phyloP scores from a whole-genome alignment of 2,797 vertebrate species.

The Coendou prehensilis region DNA sequence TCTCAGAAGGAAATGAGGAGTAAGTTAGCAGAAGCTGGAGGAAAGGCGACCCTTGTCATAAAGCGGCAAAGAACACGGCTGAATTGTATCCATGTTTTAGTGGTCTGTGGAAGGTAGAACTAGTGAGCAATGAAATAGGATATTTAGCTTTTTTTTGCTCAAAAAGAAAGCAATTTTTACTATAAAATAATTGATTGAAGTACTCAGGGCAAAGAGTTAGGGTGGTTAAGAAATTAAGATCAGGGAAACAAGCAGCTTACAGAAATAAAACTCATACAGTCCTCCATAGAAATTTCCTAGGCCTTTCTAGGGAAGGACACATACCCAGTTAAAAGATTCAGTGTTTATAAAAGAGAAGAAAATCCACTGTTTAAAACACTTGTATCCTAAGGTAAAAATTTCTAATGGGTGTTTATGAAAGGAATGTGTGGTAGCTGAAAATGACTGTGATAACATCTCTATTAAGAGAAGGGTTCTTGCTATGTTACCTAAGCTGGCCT shows the following conservation, averaged over 20 bases:
- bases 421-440: background rate
- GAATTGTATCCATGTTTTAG: background rate
- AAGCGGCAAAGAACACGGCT: background rate
- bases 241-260: background rate
- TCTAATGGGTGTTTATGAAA: background rate
- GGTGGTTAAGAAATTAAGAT: constrained; percentile 14
- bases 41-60: background rate
- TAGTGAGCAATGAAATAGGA: background rate
- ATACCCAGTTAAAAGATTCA: background rate
- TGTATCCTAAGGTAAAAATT: background rate
- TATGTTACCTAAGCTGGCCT: background rate
- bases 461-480: background rate
- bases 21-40: background rate
- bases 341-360: constrained; percentile 31
- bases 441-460: background rate
- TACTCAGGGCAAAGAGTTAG: constrained; percentile 27
- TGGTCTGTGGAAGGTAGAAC: background rate
- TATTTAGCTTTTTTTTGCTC: background rate
- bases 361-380: background rate
- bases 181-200: constrained; percentile 43
- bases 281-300: background rate
- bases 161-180: constrained; percentile 31
- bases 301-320: background rate
- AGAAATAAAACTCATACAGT: background rate
- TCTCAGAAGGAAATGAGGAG: background rate